Percentiles rank a stretch among this genome's conserved stretches.
Conservation (phyloP, 2,113 vertebrate species). For the Tachysurus fulvidraco region DNA sequence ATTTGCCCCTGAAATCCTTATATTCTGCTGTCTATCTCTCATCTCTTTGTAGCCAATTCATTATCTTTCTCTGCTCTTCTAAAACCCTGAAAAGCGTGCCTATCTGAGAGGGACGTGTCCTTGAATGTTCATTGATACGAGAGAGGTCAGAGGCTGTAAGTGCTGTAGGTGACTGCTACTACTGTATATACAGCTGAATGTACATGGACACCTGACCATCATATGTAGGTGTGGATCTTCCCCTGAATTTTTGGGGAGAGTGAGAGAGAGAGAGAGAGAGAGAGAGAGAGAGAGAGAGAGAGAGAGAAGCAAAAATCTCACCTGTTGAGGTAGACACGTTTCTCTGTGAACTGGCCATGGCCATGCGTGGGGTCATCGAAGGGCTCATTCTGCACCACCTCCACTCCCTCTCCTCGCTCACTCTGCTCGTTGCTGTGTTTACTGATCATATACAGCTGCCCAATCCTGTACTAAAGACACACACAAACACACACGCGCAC, state of each 20-base stretch:
- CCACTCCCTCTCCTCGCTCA: slow-evolving; percentile 89
- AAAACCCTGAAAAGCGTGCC: neutral
- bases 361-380: slow-evolving; percentile 85
- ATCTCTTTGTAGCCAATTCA: neutral
- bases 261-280: neutral
- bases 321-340: slow-evolving; percentile 94
- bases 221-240: neutral
- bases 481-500: slow-evolving; percentile 42
- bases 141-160: neutral
- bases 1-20: neutral
- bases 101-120: slow-evolving; percentile 15
- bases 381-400: slow-evolving; percentile 85
- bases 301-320: slow-evolving; percentile 55
- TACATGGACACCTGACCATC: neutral
- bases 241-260: neutral
- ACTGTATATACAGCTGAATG: neutral
- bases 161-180: neutral
- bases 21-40: neutral
- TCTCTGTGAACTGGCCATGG: slow-evolving; percentile 82
- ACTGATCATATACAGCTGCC: slow-evolving; percentile 88
- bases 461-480: slow-evolving; percentile 76
- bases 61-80: neutral
- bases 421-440: slow-evolving; percentile 88
- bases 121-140: slow-evolving; percentile 29
- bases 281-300: no score